Percentiles rank a stretch among this genome's conserved stretches.
Evolutionary conservation across 2,113 vertebrate species (phyloP).

Genomic region (Oenanthe melanoleuca): DNA sequence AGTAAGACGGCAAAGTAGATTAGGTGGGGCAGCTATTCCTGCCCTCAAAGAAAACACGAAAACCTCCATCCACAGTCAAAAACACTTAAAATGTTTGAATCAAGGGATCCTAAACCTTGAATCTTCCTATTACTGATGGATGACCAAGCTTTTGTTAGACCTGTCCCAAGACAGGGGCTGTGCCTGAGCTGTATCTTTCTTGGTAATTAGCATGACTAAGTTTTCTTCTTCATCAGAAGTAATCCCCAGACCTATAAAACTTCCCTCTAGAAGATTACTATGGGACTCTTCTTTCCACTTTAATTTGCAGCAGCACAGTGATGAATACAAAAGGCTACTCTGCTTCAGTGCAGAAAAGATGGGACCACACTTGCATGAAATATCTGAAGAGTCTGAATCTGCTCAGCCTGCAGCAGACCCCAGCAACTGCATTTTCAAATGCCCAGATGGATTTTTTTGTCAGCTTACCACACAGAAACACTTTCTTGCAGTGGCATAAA

Average conservation of each 20-base stretch:
- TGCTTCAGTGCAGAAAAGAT: neutral
- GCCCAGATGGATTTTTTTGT: neutral
- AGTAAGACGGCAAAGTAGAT: conserved; percentile 6
- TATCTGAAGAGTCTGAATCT: neutral
- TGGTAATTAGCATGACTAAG: neutral
- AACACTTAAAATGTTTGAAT: neutral
- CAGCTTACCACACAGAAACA: neutral
- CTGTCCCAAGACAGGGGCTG: neutral
- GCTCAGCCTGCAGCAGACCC: neutral
- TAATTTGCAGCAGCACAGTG: neutral
- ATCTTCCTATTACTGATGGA: neutral
- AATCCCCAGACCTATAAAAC: neutral
- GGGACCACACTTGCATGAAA: neutral
- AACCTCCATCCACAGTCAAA: neutral
- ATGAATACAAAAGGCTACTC: neutral
- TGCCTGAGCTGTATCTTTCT: neutral
- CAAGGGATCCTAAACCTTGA: neutral
- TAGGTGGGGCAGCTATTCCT: neutral
- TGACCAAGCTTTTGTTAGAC: neutral
- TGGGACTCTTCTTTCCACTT: neutral
- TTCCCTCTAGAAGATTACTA: neutral
- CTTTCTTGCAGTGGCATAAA: neutral
- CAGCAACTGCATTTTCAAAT: neutral
- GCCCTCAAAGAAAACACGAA: neutral
- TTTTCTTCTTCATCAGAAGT: neutral